phyloP scores from a whole-genome alignment of 2,888 invertebrate species.

The Yponomeuta malinellus region DNA sequence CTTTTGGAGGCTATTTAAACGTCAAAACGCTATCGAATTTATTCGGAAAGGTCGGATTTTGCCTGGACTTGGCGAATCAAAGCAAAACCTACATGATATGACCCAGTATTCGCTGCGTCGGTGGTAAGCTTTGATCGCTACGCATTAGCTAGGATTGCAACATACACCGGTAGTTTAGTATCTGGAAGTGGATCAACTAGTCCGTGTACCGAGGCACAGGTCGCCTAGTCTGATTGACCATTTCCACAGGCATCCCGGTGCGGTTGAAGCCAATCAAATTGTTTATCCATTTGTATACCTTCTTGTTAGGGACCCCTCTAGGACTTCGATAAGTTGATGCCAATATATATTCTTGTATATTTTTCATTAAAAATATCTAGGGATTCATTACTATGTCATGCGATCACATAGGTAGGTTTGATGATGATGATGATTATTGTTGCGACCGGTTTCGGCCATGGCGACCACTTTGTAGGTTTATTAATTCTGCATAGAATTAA shows the following conservation, averaged over 20 bases:
- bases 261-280: slow-evolving; percentile 36
- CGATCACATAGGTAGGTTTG: too few species aligned
- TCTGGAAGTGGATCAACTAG: neutral
- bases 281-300: slow-evolving; percentile 10
- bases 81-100: neutral
- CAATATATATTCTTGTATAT: neutral
- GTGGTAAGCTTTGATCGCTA: neutral
- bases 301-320: neutral
- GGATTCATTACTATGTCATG: too few species aligned
- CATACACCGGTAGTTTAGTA: neutral
- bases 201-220: neutral
- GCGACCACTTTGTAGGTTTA: too few species aligned
- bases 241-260: slow-evolving; percentile 48
- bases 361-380: too few species aligned
- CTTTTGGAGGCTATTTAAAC: neutral
- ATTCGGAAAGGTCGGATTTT: neutral
- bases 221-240: slow-evolving; percentile 57
- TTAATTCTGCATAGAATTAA: too few species aligned
- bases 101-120: neutral
- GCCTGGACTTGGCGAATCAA: too few species aligned
- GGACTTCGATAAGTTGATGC: neutral
- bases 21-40: neutral
- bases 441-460: too few species aligned
- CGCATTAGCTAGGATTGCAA: neutral
- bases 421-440: too few species aligned